Percentiles rank a stretch among this genome's conserved stretches.
Conservation (phyloP, 2,888 invertebrate species). For the Polia nebulosa region DNA sequence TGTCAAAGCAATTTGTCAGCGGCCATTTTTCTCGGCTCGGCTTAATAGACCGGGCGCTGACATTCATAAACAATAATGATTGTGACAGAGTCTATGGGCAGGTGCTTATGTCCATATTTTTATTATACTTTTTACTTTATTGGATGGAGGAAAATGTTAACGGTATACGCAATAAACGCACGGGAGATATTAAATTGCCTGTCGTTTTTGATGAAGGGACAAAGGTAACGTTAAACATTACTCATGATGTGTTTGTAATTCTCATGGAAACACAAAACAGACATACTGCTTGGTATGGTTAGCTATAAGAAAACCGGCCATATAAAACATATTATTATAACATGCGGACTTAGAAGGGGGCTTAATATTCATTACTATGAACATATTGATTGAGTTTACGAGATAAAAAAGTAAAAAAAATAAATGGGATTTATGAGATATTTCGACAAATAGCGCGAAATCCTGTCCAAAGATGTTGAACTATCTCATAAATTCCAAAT, state of each 20-base stretch:
- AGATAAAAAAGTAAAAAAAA: too few species aligned
- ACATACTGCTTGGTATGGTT: too few species aligned
- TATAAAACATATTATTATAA: too few species aligned
- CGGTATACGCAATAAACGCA: background rate
- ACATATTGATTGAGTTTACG: too few species aligned
- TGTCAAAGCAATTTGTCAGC: slow-evolving; percentile 54
- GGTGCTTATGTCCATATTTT: slow-evolving; percentile 12
- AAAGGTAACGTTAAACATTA: background rate
- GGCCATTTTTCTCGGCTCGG: slow-evolving; percentile 40
- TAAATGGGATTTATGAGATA: too few species aligned
- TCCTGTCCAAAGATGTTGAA: too few species aligned
- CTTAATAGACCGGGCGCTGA: slow-evolving; percentile 45
- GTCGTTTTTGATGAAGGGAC: background rate
- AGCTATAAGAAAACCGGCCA: too few species aligned
- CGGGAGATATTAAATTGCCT: slow-evolving; percentile 8
- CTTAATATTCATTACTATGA: too few species aligned
- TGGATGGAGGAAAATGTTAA: slow-evolving; percentile 15
- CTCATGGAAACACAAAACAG: background rate
- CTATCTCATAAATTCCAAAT: too few species aligned
- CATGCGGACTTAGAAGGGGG: too few species aligned
- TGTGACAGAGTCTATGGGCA: slow-evolving; percentile 43
- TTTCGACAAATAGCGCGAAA: too few species aligned
- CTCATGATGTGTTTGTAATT: background rate
- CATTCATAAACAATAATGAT: slow-evolving; percentile 49
- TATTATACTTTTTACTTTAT: slow-evolving; percentile 29